Evolutionary conservation across 2,113 vertebrate species (phyloP).

Genomic region (Malurus alboscapulatus): DNA sequence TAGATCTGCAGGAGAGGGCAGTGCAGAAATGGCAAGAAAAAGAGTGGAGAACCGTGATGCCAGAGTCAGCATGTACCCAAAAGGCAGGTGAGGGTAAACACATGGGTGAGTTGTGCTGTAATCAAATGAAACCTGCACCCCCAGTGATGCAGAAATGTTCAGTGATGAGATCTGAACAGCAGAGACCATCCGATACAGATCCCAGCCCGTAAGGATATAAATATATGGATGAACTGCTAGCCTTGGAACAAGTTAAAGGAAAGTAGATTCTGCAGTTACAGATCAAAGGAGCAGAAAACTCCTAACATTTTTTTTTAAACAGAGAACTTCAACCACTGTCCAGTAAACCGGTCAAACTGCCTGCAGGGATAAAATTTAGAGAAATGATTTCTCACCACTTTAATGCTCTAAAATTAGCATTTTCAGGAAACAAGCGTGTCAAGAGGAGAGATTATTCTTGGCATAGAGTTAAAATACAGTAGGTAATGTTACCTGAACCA

Average conservation of each 20-base stretch:
- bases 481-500: neutral
- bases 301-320: neutral
- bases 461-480: neutral
- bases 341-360: neutral
- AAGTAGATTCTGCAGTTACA: neutral
- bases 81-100: neutral
- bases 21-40: neutral
- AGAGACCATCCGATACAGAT: neutral
- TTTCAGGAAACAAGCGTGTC: neutral
- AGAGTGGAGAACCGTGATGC: neutral
- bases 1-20: neutral
- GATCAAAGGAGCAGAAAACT: conserved; percentile 34
- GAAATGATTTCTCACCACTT: neutral
- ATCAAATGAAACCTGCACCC: neutral
- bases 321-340: neutral
- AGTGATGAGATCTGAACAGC: neutral
- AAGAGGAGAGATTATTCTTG: neutral
- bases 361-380: neutral
- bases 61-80: neutral
- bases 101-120: neutral
- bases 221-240: conserved; percentile 29
- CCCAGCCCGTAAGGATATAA: neutral
- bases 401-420: conserved; percentile 3
- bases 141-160: neutral
- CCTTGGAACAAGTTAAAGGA: conserved; percentile 11